Evolutionary conservation across 35 echinoderm and acorn worm species (phyloP).

Genomic region (Apostichopus californicus): DNA sequence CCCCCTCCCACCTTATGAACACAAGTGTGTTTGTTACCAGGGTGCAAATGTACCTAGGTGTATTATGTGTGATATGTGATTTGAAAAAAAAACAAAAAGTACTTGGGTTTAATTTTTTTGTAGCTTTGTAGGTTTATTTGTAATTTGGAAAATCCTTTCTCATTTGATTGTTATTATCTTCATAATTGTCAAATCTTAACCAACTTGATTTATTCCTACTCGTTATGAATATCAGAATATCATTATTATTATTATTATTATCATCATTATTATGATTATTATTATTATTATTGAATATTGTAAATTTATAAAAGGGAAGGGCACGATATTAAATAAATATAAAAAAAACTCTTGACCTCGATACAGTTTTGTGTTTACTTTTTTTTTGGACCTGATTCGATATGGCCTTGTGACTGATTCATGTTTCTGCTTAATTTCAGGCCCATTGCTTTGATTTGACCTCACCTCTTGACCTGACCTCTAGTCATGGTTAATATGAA

Average conservation of each 20-base stretch:
- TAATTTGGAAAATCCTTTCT: slow-evolving; percentile 34
- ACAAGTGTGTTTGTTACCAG: not conserved
- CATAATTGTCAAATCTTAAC: slow-evolving; percentile 33
- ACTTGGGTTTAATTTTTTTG: slow-evolving; percentile 16
- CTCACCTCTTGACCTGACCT: no score
- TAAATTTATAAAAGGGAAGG: slow-evolving; percentile 54
- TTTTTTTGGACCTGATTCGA: not conserved
- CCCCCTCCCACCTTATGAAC: not conserved
- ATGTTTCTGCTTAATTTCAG: no score
- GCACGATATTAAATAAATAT: slow-evolving; percentile 48
- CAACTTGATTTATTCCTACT: slow-evolving; percentile 50
- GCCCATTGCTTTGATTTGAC: no score
- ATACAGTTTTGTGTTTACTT: not conserved
- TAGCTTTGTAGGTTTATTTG: slow-evolving; percentile 33
- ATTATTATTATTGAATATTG: slow-evolving; percentile 39
- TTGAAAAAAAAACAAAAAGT: not conserved
- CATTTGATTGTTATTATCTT: slow-evolving; percentile 17
- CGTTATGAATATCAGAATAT: slow-evolving; percentile 41
- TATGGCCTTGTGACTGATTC: not conserved
- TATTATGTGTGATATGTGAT: slow-evolving; percentile 31
- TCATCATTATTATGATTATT: not conserved
- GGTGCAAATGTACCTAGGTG: not conserved
- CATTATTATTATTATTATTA: not conserved
- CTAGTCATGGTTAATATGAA: no score
- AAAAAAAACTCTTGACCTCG: slow-evolving; percentile 21